A percentile compares a stretch with the other conserved stretches of the same genome.
phyloP scores from a whole-genome alignment of 1,140 invertebrate genomes.

The Danaus melanippus region DNA sequence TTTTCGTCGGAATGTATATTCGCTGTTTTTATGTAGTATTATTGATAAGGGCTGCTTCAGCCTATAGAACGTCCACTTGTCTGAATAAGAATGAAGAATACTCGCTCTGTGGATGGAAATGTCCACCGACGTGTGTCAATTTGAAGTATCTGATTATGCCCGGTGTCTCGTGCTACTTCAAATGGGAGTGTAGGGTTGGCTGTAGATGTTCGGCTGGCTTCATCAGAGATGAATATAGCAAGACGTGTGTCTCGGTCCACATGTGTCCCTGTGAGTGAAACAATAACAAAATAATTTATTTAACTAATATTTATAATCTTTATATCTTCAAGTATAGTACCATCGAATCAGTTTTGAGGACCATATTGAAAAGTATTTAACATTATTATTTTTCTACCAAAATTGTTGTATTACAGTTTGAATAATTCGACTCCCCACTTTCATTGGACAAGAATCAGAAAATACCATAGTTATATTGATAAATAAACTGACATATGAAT shows the following conservation, averaged over 20 bases:
- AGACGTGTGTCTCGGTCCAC: constrained; percentile 45
- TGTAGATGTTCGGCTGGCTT: constrained; percentile 51
- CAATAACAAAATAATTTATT: background rate
- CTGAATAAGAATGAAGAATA: constrained; percentile 43
- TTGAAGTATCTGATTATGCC: constrained; percentile 25
- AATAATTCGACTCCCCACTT: no score
- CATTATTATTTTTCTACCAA: no score
- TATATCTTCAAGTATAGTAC: no score
- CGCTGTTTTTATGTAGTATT: constrained; percentile 14
- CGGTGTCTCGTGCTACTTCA: constrained; percentile 25
- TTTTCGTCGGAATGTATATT: constrained; percentile 3
- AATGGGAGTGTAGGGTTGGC: constrained; percentile 50
- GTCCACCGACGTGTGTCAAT: constrained; percentile 54
- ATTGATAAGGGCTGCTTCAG: constrained; percentile 10
- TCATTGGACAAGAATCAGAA: no score
- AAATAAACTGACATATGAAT: no score
- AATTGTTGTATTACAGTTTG: no score
- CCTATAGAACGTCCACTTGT: constrained; percentile 42
- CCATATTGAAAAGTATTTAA: no score
- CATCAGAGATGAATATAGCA: constrained; percentile 47
- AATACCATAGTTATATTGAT: no score
- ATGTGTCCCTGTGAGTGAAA: constrained; percentile 46
- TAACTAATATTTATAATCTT: no score
- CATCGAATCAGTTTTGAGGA: no score
- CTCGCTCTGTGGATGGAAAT: constrained; percentile 52